A percentile compares a stretch with the other conserved stretches of the same genome.
Conservation (phyloP, 2,888 invertebrate species). For the Daptonema setosum region DNA sequence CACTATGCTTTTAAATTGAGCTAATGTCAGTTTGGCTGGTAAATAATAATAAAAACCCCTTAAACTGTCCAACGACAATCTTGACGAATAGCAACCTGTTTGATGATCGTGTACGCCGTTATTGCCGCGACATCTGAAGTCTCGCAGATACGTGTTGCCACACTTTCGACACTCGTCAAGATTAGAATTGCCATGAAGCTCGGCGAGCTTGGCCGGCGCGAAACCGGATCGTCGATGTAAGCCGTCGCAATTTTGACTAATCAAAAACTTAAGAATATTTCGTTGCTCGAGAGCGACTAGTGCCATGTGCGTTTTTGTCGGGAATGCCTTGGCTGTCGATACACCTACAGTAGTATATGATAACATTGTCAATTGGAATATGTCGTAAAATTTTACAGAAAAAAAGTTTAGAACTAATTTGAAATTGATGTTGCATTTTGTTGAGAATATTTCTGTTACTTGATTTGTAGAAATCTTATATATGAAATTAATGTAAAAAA, state of each 20-base stretch:
- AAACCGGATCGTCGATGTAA: conserved; percentile 49
- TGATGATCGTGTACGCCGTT: conserved; percentile 5
- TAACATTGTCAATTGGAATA: too few species aligned
- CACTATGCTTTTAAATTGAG: too few species aligned
- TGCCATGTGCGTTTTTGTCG: conserved; percentile 84
- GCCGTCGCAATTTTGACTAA: conserved; percentile 91
- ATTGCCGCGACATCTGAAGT: conserved; percentile 2
- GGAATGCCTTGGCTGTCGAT: conserved; percentile 27
- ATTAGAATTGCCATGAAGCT: conserved; percentile 36
- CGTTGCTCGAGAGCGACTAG: conserved; percentile 57
- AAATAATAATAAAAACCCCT: too few species aligned
- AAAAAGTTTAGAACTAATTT: neutral
- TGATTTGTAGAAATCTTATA: too few species aligned
- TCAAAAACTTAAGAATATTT: conserved; percentile 61
- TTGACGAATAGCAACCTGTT: too few species aligned
- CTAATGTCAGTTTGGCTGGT: too few species aligned
- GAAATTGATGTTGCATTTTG: too few species aligned
- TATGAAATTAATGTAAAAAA: too few species aligned
- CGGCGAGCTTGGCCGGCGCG: conserved; percentile 7
- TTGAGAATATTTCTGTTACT: too few species aligned
- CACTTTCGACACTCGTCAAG: conserved; percentile 57
- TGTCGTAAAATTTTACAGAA: neutral
- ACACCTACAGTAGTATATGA: neutral
- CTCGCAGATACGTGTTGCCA: conserved; percentile 39
- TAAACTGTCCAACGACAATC: too few species aligned